Evolutionary conservation across 2,888 invertebrate species (phyloP).

Genomic region (Agriopis marginaria): DNA sequence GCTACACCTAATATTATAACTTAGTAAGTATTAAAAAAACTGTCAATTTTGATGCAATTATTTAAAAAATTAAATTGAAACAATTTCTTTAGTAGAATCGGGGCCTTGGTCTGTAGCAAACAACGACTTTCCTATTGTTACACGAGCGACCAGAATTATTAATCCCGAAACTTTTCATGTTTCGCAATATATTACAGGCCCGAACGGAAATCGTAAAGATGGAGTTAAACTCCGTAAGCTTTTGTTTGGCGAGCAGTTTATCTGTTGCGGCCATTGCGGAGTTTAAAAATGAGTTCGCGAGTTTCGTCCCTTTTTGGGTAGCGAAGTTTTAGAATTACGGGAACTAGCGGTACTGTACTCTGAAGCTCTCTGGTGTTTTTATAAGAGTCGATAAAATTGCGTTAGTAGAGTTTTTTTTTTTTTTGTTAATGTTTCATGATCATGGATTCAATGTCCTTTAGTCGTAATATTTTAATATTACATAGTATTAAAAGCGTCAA

Average conservation of each 20-base stretch:
- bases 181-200: constrained; percentile 38
- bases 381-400: too few species aligned
- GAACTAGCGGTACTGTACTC: neutral
- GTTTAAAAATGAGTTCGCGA: constrained; percentile 25
- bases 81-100: too few species aligned
- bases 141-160: constrained; percentile 25
- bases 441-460: too few species aligned
- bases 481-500: too few species aligned
- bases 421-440: too few species aligned
- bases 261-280: constrained; percentile 20
- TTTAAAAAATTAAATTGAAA: too few species aligned
- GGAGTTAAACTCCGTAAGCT: constrained; percentile 27
- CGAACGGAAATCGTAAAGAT: constrained; percentile 32
- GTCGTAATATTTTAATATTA: too few species aligned
- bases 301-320: constrained; percentile 20
- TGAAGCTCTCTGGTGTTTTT: too few species aligned
- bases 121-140: constrained; percentile 11
- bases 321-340: constrained; percentile 20
- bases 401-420: too few species aligned
- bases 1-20: too few species aligned
- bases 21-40: too few species aligned
- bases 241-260: constrained; percentile 40
- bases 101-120: constrained; percentile 19
- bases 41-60: too few species aligned
- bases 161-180: constrained; percentile 34